These are phyloP conservation scores for Phoenoteleia sp. DNA, from an alignment of 2,888 invertebrate species.

Conservation along the genomic window DNA sequence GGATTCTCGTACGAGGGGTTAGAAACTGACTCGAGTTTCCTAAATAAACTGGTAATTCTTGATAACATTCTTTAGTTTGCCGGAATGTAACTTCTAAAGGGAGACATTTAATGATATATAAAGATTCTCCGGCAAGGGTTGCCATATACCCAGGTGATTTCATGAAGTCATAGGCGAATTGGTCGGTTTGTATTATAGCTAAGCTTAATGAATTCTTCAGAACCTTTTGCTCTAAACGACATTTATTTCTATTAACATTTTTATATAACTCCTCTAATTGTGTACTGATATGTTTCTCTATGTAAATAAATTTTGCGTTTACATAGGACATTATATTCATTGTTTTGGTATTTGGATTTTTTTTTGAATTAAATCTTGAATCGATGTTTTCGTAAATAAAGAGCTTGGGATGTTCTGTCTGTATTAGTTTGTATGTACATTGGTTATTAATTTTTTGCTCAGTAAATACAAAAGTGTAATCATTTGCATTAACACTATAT, in stretches of 20 bases:
- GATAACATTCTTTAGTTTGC: slow-evolving; percentile 67
- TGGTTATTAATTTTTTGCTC: not conserved
- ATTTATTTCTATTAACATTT: slow-evolving; percentile 72
- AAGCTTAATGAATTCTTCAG: slow-evolving; percentile 74
- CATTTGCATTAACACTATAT: not conserved
- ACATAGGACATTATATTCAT: slow-evolving; percentile 70
- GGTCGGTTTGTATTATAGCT: slow-evolving; percentile 73
- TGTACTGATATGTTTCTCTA: slow-evolving; percentile 73
- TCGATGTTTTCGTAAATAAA: not conserved
- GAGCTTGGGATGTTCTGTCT: not conserved
- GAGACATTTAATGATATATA: slow-evolving; percentile 76
- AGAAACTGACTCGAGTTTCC: too few species aligned
- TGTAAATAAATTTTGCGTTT: slow-evolving; percentile 76
- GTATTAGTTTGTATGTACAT: not conserved
- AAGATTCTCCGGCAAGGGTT: slow-evolving; percentile 73
- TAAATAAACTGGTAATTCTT: slow-evolving; percentile 26
- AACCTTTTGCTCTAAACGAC: slow-evolving; percentile 74
- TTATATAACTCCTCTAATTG: slow-evolving; percentile 63
- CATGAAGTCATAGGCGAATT: slow-evolving; percentile 73
- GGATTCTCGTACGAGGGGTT: too few species aligned
- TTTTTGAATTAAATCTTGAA: not conserved
- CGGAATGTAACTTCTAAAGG: slow-evolving; percentile 69
- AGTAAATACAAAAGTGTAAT: not conserved
- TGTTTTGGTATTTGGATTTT: not conserved
- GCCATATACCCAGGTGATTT: slow-evolving; percentile 76